Evolutionary conservation across 2,797 vertebrate species (phyloP).

Genomic region (Gephyroberyx darwinii): DNA sequence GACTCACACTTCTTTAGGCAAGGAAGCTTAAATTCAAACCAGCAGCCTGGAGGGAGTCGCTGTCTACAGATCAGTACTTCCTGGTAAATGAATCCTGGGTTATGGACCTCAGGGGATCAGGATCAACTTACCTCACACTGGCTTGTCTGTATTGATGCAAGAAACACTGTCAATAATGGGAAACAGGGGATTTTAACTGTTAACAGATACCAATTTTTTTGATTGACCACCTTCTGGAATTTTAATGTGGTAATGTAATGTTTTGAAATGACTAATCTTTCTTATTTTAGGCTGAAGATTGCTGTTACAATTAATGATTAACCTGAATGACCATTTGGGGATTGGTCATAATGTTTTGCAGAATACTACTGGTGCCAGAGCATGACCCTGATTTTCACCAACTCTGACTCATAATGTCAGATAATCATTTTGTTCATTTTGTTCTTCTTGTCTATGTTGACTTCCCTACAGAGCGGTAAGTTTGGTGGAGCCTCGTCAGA

Average conservation of each 20-base stretch:
- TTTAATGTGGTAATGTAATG: background rate
- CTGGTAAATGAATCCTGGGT: conserved; percentile 21
- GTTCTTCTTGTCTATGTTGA: background rate
- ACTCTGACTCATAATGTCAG: background rate
- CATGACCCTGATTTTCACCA: background rate
- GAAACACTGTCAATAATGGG: background rate
- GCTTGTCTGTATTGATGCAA: conserved; percentile 14
- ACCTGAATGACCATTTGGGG: conserved; percentile 3
- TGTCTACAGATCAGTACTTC: conserved; percentile 30
- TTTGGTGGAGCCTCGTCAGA: conserved; percentile 83
- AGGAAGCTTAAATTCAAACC: too few species aligned
- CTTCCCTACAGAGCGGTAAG: conserved; percentile 86
- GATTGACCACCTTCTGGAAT: too few species aligned
- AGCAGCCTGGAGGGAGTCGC: background rate
- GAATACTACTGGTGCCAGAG: conserved; percentile 7
- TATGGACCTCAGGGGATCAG: conserved; percentile 8
- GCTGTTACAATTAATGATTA: background rate
- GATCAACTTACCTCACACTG: background rate
- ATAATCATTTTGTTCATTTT: background rate
- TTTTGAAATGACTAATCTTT: conserved; percentile 26
- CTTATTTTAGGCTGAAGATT: conserved; percentile 5
- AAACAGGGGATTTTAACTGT: background rate
- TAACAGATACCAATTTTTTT: background rate
- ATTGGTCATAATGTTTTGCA: background rate
- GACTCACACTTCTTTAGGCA: background rate